Evolutionary conservation across 2,888 invertebrate genomes (phyloP), one percentile per base, ranked within the genome.

Genomic region (Phortica magna): DNA sequence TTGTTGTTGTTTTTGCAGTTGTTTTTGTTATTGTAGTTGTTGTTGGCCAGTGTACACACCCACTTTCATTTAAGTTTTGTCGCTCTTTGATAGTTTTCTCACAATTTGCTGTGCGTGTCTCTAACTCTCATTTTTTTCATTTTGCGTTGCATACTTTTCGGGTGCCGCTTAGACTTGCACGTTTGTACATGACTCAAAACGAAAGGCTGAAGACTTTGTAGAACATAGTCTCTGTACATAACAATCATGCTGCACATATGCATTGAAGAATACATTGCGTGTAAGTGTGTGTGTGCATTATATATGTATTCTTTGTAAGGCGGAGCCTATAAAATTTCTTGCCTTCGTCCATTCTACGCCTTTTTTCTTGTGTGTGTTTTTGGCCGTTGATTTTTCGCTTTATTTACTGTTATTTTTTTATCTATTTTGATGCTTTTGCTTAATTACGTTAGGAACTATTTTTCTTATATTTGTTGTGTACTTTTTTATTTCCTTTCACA

Each of bases 271-370:
- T 31, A n/a, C 73, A n/a, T 48, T 42, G 64, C 14, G 12, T 53
- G 41, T 68, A 80, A 82, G 81, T 41, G 43, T 65, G 57, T 72
- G 64, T 43, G 53, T 41, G 17, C 55, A 55, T 75, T 61, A 43
- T 59, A 22, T 41, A 61, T 61, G 43, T 71, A 59, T 71, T 57
- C n/a, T 39, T 75, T 81, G 73, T 81, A 82, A 86, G 87, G 88
- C 87, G 88, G 87, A 86, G 87, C 86, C 82, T 82, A 64, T 77
- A 79, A 55, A 77, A 73, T 68, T 68, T 72, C 73, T 72, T 74
- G 67, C 42, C 41, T 6, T n/a, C 70, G 39, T 74, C 65, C 72
- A 43, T 73, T 31, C 64, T 74, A 77, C 76, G 76, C 76, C 76
- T 77, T 17, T 70, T 77, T 61, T 71, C 75, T 75, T 71, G 42